Conservation (phyloP, 2,113 vertebrate genomes). For the Entomyzon cyanotis region DNA sequence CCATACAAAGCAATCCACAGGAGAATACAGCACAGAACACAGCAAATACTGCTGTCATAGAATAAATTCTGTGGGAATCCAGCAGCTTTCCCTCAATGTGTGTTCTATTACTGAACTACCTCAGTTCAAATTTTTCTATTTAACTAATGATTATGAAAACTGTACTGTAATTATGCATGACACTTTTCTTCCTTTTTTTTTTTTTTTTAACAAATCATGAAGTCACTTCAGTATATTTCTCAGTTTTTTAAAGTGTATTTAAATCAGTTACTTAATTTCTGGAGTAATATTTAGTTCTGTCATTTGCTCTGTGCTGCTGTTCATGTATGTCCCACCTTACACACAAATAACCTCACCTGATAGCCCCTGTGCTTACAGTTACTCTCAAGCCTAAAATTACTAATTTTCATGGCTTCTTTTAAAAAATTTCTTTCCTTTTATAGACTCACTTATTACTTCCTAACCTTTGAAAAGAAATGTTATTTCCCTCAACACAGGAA, state of each 20-base stretch:
- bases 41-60: background rate
- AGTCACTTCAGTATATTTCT: background rate
- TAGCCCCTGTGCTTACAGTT: background rate
- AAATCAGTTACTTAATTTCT: background rate
- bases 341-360: background rate
- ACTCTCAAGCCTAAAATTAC: background rate
- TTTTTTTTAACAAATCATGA: fast-evolving
- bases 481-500: background rate
- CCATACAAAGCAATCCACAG: background rate
- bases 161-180: background rate
- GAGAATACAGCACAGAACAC: background rate
- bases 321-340: background rate
- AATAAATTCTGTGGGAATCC: background rate
- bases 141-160: background rate
- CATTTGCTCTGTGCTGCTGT: background rate
- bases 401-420: background rate
- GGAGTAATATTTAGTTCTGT: background rate
- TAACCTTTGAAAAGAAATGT: background rate
- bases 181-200: background rate
- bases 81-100: background rate
- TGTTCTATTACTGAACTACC: background rate
- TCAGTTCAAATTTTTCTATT: background rate
- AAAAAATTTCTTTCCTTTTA: background rate
- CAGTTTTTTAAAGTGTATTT: background rate
- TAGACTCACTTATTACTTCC: background rate